Evolutionary conservation across 2,888 invertebrate genomes (phyloP).

Genomic region (Liposcelis brunnea): DNA sequence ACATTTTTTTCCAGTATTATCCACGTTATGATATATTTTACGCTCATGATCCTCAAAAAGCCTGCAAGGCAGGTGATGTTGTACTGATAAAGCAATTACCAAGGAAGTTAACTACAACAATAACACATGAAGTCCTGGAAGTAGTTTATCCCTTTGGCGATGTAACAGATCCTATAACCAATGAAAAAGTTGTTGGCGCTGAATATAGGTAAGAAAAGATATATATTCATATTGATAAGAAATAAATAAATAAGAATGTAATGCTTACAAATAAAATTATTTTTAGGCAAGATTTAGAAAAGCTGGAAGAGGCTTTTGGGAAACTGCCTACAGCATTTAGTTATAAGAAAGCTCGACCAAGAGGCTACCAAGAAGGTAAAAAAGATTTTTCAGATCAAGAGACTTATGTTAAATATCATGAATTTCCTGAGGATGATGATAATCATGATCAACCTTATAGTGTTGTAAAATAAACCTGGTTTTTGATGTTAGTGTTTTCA

Average conservation of each 20-base stretch:
- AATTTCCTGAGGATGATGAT: slow-evolving; percentile 50
- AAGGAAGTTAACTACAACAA: slow-evolving; percentile 51
- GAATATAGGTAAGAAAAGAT: slow-evolving; percentile 35
- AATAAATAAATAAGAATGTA: not conserved
- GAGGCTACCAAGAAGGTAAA: slow-evolving; percentile 68
- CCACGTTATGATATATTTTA: slow-evolving; percentile 51
- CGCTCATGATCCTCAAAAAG: slow-evolving; percentile 59
- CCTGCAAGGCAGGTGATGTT: slow-evolving; percentile 66
- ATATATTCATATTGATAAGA: slow-evolving; percentile 1
- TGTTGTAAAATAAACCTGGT: no score
- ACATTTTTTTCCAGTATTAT: slow-evolving; percentile 48
- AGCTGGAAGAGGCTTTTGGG: slow-evolving; percentile 48
- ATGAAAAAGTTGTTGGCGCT: slow-evolving; percentile 57
- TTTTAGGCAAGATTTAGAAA: slow-evolving; percentile 50
- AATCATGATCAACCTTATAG: slow-evolving; percentile 42
- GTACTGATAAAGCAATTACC: slow-evolving; percentile 61
- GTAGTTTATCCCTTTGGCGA: slow-evolving; percentile 69
- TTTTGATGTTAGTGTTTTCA: no score
- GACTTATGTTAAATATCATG: slow-evolving; percentile 61
- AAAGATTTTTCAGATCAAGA: slow-evolving; percentile 65
- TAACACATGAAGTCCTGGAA: slow-evolving; percentile 63
- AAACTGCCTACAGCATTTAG: slow-evolving; percentile 48
- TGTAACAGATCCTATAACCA: slow-evolving; percentile 69
- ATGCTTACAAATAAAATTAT: not conserved
- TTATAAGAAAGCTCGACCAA: slow-evolving; percentile 55